Base-by-base conservation (phyloP, 2,797 vertebrate genomes). In the Sebastes dallii region DNA sequence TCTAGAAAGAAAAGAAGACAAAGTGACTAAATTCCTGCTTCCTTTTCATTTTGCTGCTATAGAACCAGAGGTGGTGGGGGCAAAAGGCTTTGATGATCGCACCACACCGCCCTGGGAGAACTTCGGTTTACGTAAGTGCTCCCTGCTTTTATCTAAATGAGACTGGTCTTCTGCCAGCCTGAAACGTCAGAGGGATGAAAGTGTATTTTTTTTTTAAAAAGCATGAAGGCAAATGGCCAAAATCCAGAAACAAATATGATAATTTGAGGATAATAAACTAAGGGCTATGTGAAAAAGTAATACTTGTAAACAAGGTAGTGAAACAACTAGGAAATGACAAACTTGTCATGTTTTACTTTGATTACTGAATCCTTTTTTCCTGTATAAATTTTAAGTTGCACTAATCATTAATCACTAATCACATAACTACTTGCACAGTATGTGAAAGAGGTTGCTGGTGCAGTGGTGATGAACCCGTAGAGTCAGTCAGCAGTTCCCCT, bases 81-180 rank as follows among this genome's bases (percentile, higher is more conserved):
- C 46, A 7, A 89, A 76, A 66, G 88, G 65, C 6, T 62, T 69
- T 20, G 85, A 50, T 22, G 87, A 79, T 11, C 77, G 50, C 27
- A 94, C 90, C 66, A 93, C 94, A 6, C 72, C 89, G 5, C 34
- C 91, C 25, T 22, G 0, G n/a, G 52, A 72, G 36, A 89, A 72
- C 32, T 46, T 86, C 30, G 92, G 86, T 60, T 77, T 92, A 78
- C 86, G 96, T 96, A 90, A 95, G 95, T 91, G 6, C 22, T 39
- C 5, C 39, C 68, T 80, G 52, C 42, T 84, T 78, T 79, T 78
- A 74, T 78, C 74, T 65, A 73, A 72, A 84, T 75, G 62, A 88
- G 14, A 73, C 58, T 58, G 27, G 14, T 75, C 27, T 14, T 22
- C 60, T 68, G 75, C 84, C 82, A 83, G 55, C 18, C 30, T 39